Percentiles rank a stretch among this genome's conserved stretches.
These are phyloP conservation scores for Acanthochromis polyacanthus DNA, from an alignment of 2,113 vertebrate species.

Conservation along the genomic window DNA sequence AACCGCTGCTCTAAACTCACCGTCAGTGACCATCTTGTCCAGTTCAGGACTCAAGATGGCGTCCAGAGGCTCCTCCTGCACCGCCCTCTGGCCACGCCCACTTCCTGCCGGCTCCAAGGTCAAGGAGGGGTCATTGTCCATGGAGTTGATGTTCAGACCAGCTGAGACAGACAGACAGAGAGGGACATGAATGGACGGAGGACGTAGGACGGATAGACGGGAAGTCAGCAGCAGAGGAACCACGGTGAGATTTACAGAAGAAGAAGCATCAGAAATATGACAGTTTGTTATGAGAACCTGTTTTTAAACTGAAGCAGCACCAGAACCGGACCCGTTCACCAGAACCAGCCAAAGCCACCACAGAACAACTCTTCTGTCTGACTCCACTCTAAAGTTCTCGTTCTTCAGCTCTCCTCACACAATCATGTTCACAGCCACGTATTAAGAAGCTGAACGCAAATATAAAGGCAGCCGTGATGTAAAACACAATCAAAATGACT, in stretches of 20 bases:
- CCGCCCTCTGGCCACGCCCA: constrained; percentile 82
- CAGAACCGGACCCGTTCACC: too few relatives aligned
- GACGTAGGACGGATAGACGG: background rate
- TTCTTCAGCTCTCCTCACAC: too few relatives aligned
- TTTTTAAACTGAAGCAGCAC: too few relatives aligned
- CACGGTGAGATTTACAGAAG: constrained; percentile 5
- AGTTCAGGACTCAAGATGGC: constrained; percentile 96
- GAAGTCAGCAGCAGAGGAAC: background rate
- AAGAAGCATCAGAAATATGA: background rate
- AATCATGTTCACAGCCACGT: too few relatives aligned
- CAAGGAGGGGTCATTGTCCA: constrained; percentile 84
- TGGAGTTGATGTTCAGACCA: constrained; percentile 87
- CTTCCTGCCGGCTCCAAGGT: constrained; percentile 76
- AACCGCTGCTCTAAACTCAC: constrained; percentile 82
- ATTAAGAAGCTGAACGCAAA: too few relatives aligned
- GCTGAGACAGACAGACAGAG: constrained; percentile 73
- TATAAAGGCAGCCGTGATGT: too few relatives aligned
- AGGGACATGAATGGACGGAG: background rate
- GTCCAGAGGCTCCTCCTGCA: constrained; percentile 94
- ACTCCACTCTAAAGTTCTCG: too few relatives aligned
- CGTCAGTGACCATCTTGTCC: constrained; percentile 98
- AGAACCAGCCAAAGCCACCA: too few relatives aligned
- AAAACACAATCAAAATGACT: too few relatives aligned
- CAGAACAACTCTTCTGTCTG: too few relatives aligned
- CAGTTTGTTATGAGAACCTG: background rate